Evolutionary conservation across 1,140 invertebrate species (phyloP), one percentile per base, ranked within the genome.

Genomic region (Drosophila arawakana): DNA sequence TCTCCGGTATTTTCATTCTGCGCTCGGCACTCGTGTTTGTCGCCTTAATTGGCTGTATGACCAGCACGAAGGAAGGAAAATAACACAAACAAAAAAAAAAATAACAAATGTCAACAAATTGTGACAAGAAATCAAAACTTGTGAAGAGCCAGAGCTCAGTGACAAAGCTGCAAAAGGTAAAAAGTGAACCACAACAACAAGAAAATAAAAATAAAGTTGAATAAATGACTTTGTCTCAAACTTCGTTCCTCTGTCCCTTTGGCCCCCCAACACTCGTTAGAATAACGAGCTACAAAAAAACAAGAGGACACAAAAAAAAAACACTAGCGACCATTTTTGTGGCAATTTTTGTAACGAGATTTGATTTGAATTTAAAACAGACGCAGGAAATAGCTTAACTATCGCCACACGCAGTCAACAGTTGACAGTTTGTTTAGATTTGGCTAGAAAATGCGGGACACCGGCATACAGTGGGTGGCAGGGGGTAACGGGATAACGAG

Each of bases 321-420:
- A 50, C 15, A 39, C 2, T 30, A 52, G 11, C 49, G 41, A 13
- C 46, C 60, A 58, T 21, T 73, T 63, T 70, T 86, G 72, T 68
- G 66, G 73, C 61, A 76, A 90, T 90, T 86, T 86, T 83, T 83
- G 73, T 82, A 77, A 81, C 82, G 74, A 86, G 85, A 83, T 91
- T 90, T 83, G 82, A 90, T 91, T 90, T 88, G 86, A 90, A 90
- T 86, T 88, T 90, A 83, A 90, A 90, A 82, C 74, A 88, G 82
- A 72, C 52, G 35, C 68, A 70, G 59, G 54, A 69, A 77, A 74
- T 73, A 80, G 84, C 83, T 90, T 81, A 78, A 76, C 80, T 81
- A 82, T 73, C 76, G 44, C 41, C 35, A 74, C 71, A 59, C 49
- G 77, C 73, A 49, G 80, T 47, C 81, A 81, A 78, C 82, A 83